phyloP scores from a whole-genome alignment of 2,797 vertebrate genomes.

The Meriones psammophilus region DNA sequence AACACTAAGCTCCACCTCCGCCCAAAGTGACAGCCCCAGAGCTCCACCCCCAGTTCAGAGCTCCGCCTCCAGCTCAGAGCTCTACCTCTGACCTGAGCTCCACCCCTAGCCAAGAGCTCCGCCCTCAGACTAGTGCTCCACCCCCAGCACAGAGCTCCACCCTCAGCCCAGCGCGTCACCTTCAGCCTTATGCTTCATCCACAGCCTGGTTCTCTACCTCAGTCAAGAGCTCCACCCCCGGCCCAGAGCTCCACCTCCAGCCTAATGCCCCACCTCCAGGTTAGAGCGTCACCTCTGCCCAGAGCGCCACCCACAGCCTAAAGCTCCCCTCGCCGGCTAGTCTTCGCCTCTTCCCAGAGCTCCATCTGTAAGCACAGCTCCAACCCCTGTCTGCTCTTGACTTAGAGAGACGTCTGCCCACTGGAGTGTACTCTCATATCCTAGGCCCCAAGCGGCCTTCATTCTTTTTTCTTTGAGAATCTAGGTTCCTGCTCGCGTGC shows the following conservation, averaged over 20 bases:
- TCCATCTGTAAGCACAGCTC: not conserved
- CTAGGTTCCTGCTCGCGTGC: not conserved
- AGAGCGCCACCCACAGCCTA: not conserved
- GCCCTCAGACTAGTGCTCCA: not conserved
- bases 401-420: not conserved
- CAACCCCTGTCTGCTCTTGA: not conserved
- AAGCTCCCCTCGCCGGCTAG: too few species aligned
- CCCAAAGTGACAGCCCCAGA: not conserved
- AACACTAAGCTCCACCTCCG: not conserved
- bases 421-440: not conserved
- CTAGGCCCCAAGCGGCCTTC: not conserved
- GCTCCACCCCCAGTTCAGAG: not conserved
- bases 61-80: not conserved
- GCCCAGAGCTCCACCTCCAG: not conserved
- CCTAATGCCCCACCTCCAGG: not conserved
- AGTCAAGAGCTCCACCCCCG: not conserved
- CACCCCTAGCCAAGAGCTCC: not conserved
- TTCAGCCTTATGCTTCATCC: not conserved
- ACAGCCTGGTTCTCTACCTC: not conserved
- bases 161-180: not conserved
- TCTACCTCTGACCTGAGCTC: not conserved
- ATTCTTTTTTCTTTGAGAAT: not conserved
- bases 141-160: not conserved
- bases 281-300: not conserved
- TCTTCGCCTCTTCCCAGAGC: not conserved